These are phyloP conservation scores for Alloplasta piceator DNA, from an alignment of 2,888 invertebrate genomes.

Conservation along the genomic window DNA sequence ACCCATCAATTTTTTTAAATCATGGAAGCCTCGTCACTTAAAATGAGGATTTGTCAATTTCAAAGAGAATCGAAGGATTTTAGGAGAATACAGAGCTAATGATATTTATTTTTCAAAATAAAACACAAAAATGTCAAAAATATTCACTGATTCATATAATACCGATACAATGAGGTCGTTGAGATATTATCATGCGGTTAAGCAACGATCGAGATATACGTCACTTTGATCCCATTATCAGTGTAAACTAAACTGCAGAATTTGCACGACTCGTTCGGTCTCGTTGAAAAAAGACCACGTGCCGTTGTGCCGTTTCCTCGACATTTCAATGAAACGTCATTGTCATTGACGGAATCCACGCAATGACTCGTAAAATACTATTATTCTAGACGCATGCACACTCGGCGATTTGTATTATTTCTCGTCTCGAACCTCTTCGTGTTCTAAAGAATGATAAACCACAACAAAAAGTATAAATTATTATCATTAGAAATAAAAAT, in stretches of 20 bases:
- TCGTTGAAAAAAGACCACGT: constrained; percentile 29
- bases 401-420: constrained; percentile 81
- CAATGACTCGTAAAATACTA: not conserved
- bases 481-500: not conserved
- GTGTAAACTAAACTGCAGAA: constrained; percentile 51
- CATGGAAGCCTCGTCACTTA: no score
- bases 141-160: constrained; percentile 35
- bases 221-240: constrained; percentile 40
- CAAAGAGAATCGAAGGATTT: no score
- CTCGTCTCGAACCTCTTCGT: constrained; percentile 79
- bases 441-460: constrained; percentile 71
- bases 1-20: no score
- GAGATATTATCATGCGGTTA: not conserved
- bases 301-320: constrained; percentile 1
- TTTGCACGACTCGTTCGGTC: constrained; percentile 34
- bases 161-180: constrained; percentile 28
- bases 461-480: not conserved
- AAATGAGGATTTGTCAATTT: no score
- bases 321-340: constrained; percentile 16
- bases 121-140: constrained; percentile 3
- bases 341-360: constrained; percentile 8
- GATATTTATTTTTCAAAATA: not conserved
- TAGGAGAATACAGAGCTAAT: no score
- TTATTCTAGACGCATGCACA: constrained; percentile 79
- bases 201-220: constrained; percentile 21